Evolutionary conservation across 2,888 invertebrate species (phyloP).

Genomic region (Junonia oenone): DNA sequence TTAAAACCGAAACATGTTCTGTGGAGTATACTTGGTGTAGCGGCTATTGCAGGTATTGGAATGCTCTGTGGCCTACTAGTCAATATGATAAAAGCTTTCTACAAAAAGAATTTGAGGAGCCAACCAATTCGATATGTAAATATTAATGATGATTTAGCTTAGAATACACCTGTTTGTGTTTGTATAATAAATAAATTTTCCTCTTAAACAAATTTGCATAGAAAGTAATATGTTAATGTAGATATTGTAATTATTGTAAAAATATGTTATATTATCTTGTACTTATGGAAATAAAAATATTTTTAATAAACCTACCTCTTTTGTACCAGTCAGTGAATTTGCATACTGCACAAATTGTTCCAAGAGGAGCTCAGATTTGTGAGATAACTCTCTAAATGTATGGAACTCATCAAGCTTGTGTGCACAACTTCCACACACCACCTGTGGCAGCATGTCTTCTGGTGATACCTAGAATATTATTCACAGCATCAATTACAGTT

Average conservation of each 20-base stretch:
- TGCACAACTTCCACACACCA: slow-evolving; percentile 88
- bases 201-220: slow-evolving; percentile 6
- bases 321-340: slow-evolving; percentile 82
- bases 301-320: slow-evolving; percentile 77
- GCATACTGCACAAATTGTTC: slow-evolving; percentile 87
- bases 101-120: slow-evolving; percentile 52
- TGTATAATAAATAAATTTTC: slow-evolving; percentile 16
- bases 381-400: slow-evolving; percentile 87
- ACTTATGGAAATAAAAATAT: slow-evolving; percentile 25
- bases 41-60: slow-evolving; percentile 54
- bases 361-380: slow-evolving; percentile 86
- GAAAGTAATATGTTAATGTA: slow-evolving; percentile 19
- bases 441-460: slow-evolving; percentile 86
- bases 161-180: slow-evolving; percentile 27
- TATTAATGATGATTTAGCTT: slow-evolving; percentile 59
- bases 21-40: slow-evolving; percentile 68
- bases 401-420: slow-evolving; percentile 87
- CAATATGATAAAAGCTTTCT: slow-evolving; percentile 54
- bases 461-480: slow-evolving; percentile 83
- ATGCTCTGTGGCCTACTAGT: slow-evolving; percentile 61
- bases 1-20: slow-evolving; percentile 64
- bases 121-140: slow-evolving; percentile 64
- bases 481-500: slow-evolving; percentile 37
- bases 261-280: not conserved
- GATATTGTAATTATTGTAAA: slow-evolving; percentile 9